These are phyloP conservation scores for Falcaria lacertinaria DNA, from an alignment of 2,888 invertebrate genomes.

Conservation along the genomic window DNA sequence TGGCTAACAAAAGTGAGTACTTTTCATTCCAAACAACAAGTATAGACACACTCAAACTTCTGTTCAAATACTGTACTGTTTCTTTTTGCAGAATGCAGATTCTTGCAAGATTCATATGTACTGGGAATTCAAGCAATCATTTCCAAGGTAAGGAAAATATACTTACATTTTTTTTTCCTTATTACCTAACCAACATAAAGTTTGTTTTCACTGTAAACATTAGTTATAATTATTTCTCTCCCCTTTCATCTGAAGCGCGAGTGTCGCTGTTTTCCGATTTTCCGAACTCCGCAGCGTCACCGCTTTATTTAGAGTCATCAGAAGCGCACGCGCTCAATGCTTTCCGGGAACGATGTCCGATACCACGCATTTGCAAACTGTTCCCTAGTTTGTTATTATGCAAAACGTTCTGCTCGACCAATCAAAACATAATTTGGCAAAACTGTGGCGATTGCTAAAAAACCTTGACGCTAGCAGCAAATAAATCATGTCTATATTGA, in stretches of 20 bases:
- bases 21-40: not conserved
- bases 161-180: too few relatives aligned
- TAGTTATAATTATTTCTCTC: constrained; percentile 4
- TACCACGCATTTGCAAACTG: constrained; percentile 29
- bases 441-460: constrained; percentile 14
- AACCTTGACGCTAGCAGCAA: constrained; percentile 5
- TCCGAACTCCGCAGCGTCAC: constrained; percentile 30
- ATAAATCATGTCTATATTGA: too few relatives aligned
- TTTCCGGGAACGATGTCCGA: constrained; percentile 47
- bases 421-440: constrained; percentile 23
- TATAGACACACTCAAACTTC: too few relatives aligned
- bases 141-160: too few relatives aligned
- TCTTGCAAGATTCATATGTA: too few relatives aligned
- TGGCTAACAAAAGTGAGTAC: not conserved
- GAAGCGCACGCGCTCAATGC: constrained; percentile 15
- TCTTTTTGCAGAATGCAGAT: too few relatives aligned
- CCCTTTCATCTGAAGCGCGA: constrained; percentile 11
- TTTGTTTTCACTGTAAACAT: constrained; percentile 1
- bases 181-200: not conserved
- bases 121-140: too few relatives aligned
- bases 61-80: too few relatives aligned
- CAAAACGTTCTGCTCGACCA: constrained; percentile 18
- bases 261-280: constrained; percentile 20
- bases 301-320: constrained; percentile 41
- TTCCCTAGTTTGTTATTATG: constrained; percentile 24